Evolutionary conservation across 2,888 invertebrate genomes (phyloP).

Genomic region (Empis stercorea): DNA sequence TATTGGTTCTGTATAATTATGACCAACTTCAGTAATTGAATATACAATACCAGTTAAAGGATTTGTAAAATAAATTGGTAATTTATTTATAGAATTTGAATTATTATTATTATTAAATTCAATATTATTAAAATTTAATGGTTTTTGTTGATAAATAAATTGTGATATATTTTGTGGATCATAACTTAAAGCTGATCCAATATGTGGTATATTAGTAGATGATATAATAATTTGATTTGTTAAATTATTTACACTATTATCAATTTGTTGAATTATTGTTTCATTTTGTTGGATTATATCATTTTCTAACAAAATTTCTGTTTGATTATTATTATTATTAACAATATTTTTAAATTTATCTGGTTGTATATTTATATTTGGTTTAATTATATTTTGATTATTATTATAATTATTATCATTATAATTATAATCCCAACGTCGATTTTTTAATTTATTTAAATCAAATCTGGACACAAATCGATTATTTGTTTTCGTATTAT

Average conservation of each 20-base stretch:
- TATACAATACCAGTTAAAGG: constrained; percentile 31
- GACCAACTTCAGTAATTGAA: constrained; percentile 28
- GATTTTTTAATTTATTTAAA: not conserved
- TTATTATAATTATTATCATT: not conserved
- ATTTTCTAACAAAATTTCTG: not conserved
- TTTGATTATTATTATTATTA: not conserved
- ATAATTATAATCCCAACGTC: not conserved
- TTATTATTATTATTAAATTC: not conserved
- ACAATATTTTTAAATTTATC: not conserved
- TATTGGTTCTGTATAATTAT: not conserved
- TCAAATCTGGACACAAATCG: not conserved
- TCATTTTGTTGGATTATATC: not conserved
- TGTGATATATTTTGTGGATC: not conserved
- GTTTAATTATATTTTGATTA: not conserved
- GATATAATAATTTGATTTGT: too few species aligned
- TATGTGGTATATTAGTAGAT: too few species aligned
- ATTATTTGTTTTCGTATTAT: not conserved
- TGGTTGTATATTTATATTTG: not conserved
- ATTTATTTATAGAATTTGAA: not conserved
- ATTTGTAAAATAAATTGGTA: constrained; percentile 32
- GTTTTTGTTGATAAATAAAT: not conserved
- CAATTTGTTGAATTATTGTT: too few species aligned
- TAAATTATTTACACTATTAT: too few species aligned
- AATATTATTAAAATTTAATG: not conserved
- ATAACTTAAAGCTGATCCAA: not conserved